Evolutionary conservation across 1,140 invertebrate genomes (phyloP).

Genomic region (Aporrectodea caliginosa): DNA sequence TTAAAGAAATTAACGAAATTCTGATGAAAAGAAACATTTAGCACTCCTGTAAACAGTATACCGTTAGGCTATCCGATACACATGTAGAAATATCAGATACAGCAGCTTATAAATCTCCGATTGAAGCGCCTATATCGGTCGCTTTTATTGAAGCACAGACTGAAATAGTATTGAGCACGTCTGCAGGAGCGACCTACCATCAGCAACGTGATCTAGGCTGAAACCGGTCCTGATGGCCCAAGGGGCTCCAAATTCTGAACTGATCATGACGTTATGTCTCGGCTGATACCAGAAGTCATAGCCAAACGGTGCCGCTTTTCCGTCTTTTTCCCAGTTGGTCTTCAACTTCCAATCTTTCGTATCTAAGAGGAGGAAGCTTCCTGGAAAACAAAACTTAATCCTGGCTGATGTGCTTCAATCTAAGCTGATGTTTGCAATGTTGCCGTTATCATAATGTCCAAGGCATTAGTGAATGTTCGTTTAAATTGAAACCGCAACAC

Average conservation of each 20-base stretch:
- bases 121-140: too few species aligned
- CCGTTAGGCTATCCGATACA: too few species aligned
- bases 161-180: too few species aligned
- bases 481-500: background rate
- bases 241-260: slow-evolving; percentile 87
- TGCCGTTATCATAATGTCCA: background rate
- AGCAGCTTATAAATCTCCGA: too few species aligned
- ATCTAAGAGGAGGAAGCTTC: slow-evolving; percentile 89
- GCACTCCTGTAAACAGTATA: too few species aligned
- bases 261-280: slow-evolving; percentile 81
- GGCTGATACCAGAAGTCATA: slow-evolving; percentile 94
- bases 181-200: slow-evolving; percentile 48
- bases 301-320: slow-evolving; percentile 51
- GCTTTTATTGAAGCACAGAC: too few species aligned
- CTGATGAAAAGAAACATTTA: too few species aligned
- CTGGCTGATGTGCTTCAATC: background rate
- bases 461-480: background rate
- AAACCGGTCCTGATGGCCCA: slow-evolving; percentile 77
- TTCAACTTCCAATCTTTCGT: slow-evolving; percentile 71
- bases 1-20: too few species aligned
- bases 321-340: slow-evolving; percentile 57
- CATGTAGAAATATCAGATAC: too few species aligned
- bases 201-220: slow-evolving; percentile 60
- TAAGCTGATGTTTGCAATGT: background rate
- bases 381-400: slow-evolving; percentile 47